phyloP scores from a whole-genome alignment of 2,797 vertebrate genomes.

The Balearica regulorum region DNA sequence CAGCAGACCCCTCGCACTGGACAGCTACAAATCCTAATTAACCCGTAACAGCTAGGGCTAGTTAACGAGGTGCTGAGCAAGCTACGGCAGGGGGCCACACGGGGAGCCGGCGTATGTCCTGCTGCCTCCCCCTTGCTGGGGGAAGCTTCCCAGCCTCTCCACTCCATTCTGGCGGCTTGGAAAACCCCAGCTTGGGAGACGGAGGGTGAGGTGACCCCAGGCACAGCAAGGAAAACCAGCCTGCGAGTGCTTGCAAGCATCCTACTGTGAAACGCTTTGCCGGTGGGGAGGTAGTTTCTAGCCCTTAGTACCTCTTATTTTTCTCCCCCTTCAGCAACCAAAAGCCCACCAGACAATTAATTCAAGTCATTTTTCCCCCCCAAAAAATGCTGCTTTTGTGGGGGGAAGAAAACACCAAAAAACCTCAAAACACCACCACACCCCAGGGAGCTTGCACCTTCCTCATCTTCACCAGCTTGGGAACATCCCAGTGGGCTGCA shows the following conservation, averaged over 20 bases:
- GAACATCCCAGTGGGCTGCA: neutral
- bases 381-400: neutral
- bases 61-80: neutral
- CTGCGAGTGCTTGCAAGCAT: neutral
- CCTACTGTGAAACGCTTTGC: neutral
- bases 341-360: neutral
- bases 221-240: neutral
- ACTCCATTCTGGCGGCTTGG: neutral
- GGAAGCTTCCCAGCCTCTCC: neutral
- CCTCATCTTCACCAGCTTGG: neutral
- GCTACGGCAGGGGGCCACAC: rapidly evolving
- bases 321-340: neutral
- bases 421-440: neutral
- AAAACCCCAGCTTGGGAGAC: neutral
- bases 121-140: neutral
- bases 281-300: neutral
- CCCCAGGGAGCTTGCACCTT: neutral
- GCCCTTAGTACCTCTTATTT: neutral
- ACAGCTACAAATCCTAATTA: neutral
- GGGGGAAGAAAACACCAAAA: neutral
- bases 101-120: rapidly evolving
- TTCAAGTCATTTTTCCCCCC: neutral
- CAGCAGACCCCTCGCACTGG: neutral
- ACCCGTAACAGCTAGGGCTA: neutral
- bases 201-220: neutral